phyloP scores from a whole-genome alignment of 2,113 vertebrate genomes.

The Cisticola juncidis region DNA sequence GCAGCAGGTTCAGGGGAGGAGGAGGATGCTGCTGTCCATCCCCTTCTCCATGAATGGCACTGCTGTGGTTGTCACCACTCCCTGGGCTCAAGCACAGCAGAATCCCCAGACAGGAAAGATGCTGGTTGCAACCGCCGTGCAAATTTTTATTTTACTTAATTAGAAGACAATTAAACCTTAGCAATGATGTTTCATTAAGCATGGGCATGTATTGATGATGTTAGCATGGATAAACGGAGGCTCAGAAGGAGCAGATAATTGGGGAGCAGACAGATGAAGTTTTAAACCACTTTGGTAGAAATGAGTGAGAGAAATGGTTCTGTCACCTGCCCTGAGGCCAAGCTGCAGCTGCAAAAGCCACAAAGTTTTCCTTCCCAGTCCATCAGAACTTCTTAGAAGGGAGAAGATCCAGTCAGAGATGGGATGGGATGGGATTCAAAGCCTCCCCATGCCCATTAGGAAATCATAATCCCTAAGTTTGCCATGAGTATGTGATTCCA shows the following conservation, averaged over 20 bases:
- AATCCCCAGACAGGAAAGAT: neutral
- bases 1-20: neutral
- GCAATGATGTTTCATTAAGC: constrained; percentile 10
- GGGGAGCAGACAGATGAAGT: neutral
- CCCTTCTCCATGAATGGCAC: rapidly evolving
- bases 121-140: neutral
- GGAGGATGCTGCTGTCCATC: neutral
- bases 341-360: neutral
- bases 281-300: neutral
- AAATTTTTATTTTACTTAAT: constrained; percentile 3
- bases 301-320: rapidly evolving
- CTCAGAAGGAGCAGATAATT: neutral
- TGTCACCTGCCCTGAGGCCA: neutral
- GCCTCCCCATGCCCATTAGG: rapidly evolving
- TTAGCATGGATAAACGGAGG: rapidly evolving
- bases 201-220: neutral
- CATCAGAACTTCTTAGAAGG: neutral
- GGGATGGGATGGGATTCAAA: no score
- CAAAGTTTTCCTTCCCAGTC: neutral
- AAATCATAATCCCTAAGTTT: neutral
- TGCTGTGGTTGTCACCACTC: rapidly evolving
- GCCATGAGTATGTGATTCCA: rapidly evolving
- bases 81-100: neutral
- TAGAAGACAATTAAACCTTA: constrained; percentile 18
- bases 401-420: neutral